Evolutionary conservation across 35 echinoderm and acorn worm species (phyloP).

Genomic region (Apostichopus californicus): DNA sequence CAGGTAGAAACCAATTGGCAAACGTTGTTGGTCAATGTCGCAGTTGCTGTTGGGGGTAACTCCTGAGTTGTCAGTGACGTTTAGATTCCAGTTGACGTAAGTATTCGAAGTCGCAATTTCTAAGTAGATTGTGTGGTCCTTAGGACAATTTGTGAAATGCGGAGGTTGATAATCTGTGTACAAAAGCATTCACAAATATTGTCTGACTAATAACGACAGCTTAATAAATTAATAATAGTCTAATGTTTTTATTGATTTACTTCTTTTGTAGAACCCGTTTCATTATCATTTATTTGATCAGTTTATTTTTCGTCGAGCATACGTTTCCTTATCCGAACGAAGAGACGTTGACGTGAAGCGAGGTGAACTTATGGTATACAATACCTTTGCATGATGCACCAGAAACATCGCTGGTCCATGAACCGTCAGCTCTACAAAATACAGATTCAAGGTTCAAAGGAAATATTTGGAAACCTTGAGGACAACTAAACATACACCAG

Average conservation of each 20-base stretch:
- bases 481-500: background rate
- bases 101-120: background rate
- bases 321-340: no score
- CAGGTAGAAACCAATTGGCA: background rate
- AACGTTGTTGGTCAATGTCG: background rate
- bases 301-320: no score
- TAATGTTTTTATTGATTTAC: no score
- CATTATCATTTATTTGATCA: no score
- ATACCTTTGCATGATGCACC: background rate
- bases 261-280: no score
- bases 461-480: background rate
- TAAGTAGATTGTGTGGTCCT: background rate
- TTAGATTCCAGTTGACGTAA: background rate
- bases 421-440: background rate
- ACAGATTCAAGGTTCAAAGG: background rate
- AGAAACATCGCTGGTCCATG: background rate
- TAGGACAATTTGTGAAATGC: background rate
- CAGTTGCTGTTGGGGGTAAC: background rate
- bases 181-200: no score
- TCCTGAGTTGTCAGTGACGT: background rate
- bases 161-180: background rate
- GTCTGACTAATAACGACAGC: no score
- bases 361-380: no score
- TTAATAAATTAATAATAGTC: no score
- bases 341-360: no score